A percentile compares a stretch with the other conserved stretches of the same genome.
These are phyloP conservation scores for Eretmochelys imbricata DNA, from an alignment of 2,113 vertebrate genomes.

Conservation along the genomic window DNA sequence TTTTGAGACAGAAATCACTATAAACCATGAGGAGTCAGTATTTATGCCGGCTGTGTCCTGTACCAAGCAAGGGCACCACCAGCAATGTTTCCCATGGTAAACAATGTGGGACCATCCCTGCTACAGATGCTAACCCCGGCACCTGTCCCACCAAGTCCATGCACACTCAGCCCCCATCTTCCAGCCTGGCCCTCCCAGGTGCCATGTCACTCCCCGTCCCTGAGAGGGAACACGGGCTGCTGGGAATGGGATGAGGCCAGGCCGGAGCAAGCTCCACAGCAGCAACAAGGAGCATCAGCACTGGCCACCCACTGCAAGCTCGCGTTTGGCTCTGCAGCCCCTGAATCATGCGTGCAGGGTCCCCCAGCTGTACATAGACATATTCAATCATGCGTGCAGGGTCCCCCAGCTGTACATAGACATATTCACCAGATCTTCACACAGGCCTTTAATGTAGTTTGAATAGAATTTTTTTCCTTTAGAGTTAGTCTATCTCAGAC, in stretches of 20 bases:
- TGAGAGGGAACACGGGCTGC: not conserved
- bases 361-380: not conserved
- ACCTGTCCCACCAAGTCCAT: not conserved
- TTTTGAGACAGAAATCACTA: slow-evolving; percentile 48
- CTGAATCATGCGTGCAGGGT: accelerated
- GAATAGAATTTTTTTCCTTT: not conserved
- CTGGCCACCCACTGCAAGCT: not conserved
- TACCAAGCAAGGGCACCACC: not conserved
- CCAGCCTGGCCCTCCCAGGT: not conserved
- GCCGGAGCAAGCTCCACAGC: not conserved
- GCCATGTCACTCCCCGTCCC: not conserved
- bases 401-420: too few relatives aligned
- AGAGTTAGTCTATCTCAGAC: not conserved
- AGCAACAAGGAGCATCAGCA: too few relatives aligned
- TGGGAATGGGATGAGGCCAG: not conserved
- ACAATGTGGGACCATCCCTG: too few relatives aligned
- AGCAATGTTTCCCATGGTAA: not conserved
- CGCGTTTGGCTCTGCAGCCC: not conserved
- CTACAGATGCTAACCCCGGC: not conserved
- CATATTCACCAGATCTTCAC: not conserved
- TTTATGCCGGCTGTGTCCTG: not conserved
- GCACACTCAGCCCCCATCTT: not conserved
- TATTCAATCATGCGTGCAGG: not conserved
- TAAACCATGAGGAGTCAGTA: not conserved
- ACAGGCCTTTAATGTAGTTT: not conserved